A percentile compares a stretch with the other conserved stretches of the same genome.
phyloP scores from a whole-genome alignment of 2,797 vertebrate genomes.

The Hemitrygon akajei region DNA sequence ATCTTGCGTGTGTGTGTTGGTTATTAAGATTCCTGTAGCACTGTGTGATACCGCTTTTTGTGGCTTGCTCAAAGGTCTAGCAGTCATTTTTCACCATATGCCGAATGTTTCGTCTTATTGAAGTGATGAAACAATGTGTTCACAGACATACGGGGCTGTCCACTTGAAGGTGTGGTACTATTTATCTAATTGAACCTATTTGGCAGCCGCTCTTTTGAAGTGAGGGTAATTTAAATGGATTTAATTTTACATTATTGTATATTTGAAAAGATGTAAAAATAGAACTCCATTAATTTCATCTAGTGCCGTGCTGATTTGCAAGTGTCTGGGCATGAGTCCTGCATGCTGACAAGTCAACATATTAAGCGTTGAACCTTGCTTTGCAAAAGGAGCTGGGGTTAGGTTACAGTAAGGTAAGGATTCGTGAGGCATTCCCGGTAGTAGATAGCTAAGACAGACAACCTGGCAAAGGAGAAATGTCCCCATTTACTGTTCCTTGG shows the following conservation, averaged over 20 bases:
- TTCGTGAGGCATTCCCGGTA: neutral
- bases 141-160: neutral
- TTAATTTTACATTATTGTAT: neutral
- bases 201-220: neutral
- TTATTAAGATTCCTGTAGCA: conserved; percentile 12
- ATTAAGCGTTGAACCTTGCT: neutral
- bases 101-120: neutral
- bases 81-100: conserved; percentile 6
- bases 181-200: neutral
- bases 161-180: neutral
- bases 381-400: neutral
- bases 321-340: neutral
- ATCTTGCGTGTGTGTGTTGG: conserved; percentile 15
- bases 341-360: neutral
- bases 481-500: neutral
- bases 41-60: neutral
- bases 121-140: conserved; percentile 26
- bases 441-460: neutral
- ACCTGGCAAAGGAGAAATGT: neutral
- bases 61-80: conserved; percentile 19
- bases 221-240: neutral
- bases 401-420: neutral
- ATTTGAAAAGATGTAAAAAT: neutral
- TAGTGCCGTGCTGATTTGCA: neutral
- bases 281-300: neutral